These are phyloP conservation scores for Cataglyphis livida DNA, from an alignment of 2,888 invertebrate genomes.

Conservation along the genomic window DNA sequence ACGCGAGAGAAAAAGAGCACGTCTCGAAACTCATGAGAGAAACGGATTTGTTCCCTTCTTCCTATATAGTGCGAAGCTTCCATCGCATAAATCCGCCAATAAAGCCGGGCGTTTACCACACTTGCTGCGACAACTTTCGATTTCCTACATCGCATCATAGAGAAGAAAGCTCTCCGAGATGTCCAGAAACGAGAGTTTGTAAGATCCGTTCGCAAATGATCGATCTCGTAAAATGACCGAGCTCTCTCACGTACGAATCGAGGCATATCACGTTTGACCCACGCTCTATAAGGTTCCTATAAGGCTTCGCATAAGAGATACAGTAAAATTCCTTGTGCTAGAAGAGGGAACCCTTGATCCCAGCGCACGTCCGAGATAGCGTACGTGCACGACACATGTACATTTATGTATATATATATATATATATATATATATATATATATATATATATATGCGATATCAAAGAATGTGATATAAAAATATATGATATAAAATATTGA, in stretches of 20 bases:
- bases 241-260: conserved; percentile 32
- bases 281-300: conserved; percentile 21
- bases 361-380: neutral
- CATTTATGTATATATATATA: neutral
- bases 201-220: conserved; percentile 42
- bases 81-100: conserved; percentile 34
- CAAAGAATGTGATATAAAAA: conserved; percentile 10
- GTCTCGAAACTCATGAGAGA: neutral
- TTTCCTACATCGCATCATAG: conserved; percentile 11
- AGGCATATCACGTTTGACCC: conserved; percentile 27
- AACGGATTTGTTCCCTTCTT: conserved; percentile 33
- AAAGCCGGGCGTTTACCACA: conserved; percentile 24
- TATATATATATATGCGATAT: neutral
- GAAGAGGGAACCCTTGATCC: neutral
- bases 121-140: conserved; percentile 34
- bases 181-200: neutral
- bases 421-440: too few species aligned
- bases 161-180: neutral
- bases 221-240: conserved; percentile 40
- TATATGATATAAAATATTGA: neutral
- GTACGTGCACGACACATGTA: neutral
- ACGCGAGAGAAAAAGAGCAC: neutral
- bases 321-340: conserved; percentile 14
- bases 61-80: neutral
- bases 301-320: conserved; percentile 29